Evolutionary conservation across 2,797 vertebrate genomes (phyloP), one percentile per base, ranked within the genome.

Genomic region (Rallus crepitans): DNA sequence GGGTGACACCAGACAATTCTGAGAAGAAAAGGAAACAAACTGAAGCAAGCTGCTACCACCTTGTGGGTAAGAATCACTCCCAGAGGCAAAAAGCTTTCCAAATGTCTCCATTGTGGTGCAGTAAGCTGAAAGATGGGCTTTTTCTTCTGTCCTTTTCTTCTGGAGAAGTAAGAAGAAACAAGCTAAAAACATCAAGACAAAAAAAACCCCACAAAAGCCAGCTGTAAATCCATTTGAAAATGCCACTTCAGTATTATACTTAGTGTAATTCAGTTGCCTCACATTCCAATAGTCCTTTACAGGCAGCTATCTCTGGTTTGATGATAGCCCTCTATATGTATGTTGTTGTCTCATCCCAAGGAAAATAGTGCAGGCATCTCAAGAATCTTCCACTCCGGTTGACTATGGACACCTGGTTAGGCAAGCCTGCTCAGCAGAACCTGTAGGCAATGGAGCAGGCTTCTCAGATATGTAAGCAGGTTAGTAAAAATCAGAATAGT

Each of bases 261-360:
- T 31, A 5, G 0, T 72, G 15, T 45, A 37, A 85, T 55, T 70
- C 52, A 61, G 28, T 27, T 85, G 33, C 19, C 35, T 63, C 12
- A 13, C 0, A 0, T 25, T 40, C 31, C 30, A 42, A 0, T 5
- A 7, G 4, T 79, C 28, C n/a, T 72, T 31, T 28, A 20, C 7
- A 55, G 31, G 12, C 72, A 80, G n/a, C 10, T 56, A 12, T 12
- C 39, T 59, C 65, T 86, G 35, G 20, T 68, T 60, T 78, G 86
- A 52, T 57, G 23, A 33, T n/a, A 83, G 40, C 16, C 60, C 57
- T 85, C 59, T 59, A 2, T 16, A 57, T 0, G 16, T 42, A 3
- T 21, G 21, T 27, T 15, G 4, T 14, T 20, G 16, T 7, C 18
- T 87, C 42, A 50, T 82, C 21, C 11, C 19, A 82, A 47, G 30